Base-by-base conservation (phyloP, 2,797 vertebrate genomes). In the Hydrophis major region DNA sequence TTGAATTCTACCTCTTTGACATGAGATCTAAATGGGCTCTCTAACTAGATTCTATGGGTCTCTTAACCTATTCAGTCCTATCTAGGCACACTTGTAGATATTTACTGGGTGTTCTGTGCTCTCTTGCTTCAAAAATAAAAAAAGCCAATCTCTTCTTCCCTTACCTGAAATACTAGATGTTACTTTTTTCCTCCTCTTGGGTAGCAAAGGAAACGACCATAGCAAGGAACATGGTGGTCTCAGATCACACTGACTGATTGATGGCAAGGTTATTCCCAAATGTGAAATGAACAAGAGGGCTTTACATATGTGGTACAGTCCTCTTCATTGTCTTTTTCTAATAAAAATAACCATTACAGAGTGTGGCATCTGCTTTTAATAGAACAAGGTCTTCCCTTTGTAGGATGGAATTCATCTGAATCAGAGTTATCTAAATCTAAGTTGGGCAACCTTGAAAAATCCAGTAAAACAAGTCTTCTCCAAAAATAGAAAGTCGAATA, bases 111-210 rank as follows among this genome's bases (percentile, higher is more conserved):
- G 27, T 60, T 93, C 60, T 2, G 0, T 88, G 88, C 59, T 7
- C 14, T 86, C 0, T 0, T 4, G 93, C 91, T 61, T 78, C 93
- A 56, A 87, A 69, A n/a, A 28, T 28, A 20, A 86, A 63, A 63
- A 0, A n/a, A 88, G 50, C 32, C 4, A 47, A 92, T 57, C 1
- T 66, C 32, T 89, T 92, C 95, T 96, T 96, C 95, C 95, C 96
- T 95, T 95, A 8, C 87, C 47, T 42, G 6, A 56, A 89, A 92
- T 4, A 86, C 8, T 28, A 50, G 66, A 1, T 0, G n/a, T 2
- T 89, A 86, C 90, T 11, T 32, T 25, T 47, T 86, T 69, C 88
- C 0, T 0, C 0, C 14, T 90, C 56, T 1, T 0, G 0, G 87
- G 37, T 22, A 88, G n/a, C 2, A 0, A 27, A 0, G 1, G 42